phyloP scores from a whole-genome alignment of 2,113 vertebrate species.

The Daubentonia madagascariensis region DNA sequence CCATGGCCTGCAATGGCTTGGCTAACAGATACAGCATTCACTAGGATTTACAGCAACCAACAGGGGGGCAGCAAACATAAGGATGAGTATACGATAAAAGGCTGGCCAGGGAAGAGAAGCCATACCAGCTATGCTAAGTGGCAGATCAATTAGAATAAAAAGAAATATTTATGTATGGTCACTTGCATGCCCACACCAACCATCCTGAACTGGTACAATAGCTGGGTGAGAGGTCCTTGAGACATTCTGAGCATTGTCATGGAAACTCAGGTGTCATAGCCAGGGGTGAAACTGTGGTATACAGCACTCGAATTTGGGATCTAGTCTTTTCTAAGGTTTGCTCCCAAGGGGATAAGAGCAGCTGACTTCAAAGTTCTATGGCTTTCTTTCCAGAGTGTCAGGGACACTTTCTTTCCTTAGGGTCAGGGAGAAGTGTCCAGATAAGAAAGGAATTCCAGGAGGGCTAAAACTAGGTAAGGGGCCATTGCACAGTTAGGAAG shows the following conservation, averaged over 20 bases:
- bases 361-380: background rate
- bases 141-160: background rate
- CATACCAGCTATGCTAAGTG: background rate
- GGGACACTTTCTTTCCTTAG: background rate
- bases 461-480: background rate
- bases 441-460: background rate
- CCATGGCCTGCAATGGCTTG: background rate
- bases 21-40: background rate
- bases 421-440: background rate
- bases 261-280: background rate
- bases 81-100: background rate
- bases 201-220: background rate
- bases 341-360: background rate
- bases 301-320: background rate
- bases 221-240: background rate
- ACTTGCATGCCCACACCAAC: background rate
- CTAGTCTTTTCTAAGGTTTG: background rate
- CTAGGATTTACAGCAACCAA: background rate
- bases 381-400: background rate
- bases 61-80: background rate
- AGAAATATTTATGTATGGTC: background rate
- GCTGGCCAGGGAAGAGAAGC: background rate
- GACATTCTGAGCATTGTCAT: background rate
- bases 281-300: background rate
- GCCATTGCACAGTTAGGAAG: background rate